phyloP scores from a whole-genome alignment of 2,888 invertebrate species.

The Xylota segnis region DNA sequence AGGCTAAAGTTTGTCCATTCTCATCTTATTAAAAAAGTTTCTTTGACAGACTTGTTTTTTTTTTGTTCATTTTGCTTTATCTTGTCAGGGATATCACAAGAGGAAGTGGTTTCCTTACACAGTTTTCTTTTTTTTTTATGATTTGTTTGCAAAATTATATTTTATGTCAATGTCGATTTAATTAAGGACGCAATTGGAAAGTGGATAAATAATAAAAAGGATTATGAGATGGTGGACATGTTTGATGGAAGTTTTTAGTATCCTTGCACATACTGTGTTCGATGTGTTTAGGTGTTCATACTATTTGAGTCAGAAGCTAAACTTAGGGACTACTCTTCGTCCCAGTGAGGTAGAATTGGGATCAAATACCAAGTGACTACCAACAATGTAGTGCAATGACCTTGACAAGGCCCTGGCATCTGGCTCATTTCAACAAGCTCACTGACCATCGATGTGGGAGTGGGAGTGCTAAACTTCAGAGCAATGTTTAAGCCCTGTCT shows the following conservation, averaged over 20 bases:
- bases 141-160: constrained; percentile 19
- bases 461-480: no score
- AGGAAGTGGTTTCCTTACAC: constrained; percentile 17
- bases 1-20: constrained; percentile 69
- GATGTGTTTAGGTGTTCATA: no score
- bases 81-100: constrained; percentile 14
- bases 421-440: no score
- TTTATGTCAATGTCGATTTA: constrained; percentile 62
- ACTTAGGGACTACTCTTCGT: no score
- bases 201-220: constrained; percentile 17
- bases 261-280: neutral
- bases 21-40: constrained; percentile 76
- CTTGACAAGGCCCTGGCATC: no score
- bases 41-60: constrained; percentile 65
- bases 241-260: constrained; percentile 19
- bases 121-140: neutral
- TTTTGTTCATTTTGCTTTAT: neutral
- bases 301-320: no score
- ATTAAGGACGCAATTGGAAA: constrained; percentile 51
- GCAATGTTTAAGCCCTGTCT: no score
- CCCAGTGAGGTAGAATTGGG: no score
- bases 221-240: constrained; percentile 24
- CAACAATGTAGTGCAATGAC: no score
- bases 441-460: no score
- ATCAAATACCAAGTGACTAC: no score